phyloP scores from a whole-genome alignment of 1,140 invertebrate species.

The Pogonomyrmex barbatus region DNA sequence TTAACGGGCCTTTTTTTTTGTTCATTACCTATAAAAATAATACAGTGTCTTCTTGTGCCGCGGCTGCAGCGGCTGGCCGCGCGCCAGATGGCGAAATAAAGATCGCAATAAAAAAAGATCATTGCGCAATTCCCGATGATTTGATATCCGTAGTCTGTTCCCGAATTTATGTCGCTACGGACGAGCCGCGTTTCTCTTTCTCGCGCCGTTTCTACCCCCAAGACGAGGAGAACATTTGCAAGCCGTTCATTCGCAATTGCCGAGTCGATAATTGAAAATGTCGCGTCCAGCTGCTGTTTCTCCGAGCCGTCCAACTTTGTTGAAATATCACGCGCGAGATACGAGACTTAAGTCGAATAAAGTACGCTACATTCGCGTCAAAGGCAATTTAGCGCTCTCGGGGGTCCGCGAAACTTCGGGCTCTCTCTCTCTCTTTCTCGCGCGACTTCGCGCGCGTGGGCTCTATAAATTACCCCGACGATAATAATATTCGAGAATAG shows the following conservation, averaged over 20 bases:
- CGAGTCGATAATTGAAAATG: conserved; percentile 37
- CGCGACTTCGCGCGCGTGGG: background rate
- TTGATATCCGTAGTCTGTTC: background rate
- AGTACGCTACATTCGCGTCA: conserved; percentile 13
- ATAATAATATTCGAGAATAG: conserved; percentile 26
- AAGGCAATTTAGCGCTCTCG: background rate
- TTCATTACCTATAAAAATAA: conserved; percentile 48
- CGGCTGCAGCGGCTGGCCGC: conserved; percentile 26
- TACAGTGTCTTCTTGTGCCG: conserved; percentile 46
- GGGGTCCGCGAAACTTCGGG: background rate
- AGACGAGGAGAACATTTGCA: background rate
- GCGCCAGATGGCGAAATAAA: conserved; percentile 46
- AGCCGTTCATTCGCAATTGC: conserved; percentile 7
- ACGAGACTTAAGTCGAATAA: background rate
- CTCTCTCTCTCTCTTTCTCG: background rate
- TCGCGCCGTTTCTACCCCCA: background rate
- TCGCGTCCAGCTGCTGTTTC: background rate
- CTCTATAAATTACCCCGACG: conserved; percentile 17
- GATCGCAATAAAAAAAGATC: conserved; percentile 34
- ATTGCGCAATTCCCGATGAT: conserved; percentile 50
- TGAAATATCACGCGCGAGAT: conserved; percentile 8
- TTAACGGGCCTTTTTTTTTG: background rate
- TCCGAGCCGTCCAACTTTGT: background rate
- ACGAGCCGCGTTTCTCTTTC: background rate
- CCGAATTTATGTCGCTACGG: background rate